A percentile compares a stretch with the other conserved stretches of the same genome.
phyloP scores from a whole-genome alignment of 2,797 vertebrate species.

The Xerus rutilus region DNA sequence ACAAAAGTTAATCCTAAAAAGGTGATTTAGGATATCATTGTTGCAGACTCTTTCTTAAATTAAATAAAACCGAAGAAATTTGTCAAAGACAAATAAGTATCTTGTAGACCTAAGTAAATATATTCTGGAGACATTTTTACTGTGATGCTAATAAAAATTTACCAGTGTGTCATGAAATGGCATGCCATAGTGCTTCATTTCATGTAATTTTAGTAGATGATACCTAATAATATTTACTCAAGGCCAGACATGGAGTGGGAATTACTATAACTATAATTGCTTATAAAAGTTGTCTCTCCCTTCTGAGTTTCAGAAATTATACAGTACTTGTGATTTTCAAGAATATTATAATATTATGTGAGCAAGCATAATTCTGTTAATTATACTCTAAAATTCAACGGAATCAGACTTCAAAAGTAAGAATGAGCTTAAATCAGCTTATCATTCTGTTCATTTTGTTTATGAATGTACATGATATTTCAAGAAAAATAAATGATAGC shows the following conservation, averaged over 20 bases:
- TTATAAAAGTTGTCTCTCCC: neutral
- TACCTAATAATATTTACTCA: neutral
- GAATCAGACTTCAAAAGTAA: neutral
- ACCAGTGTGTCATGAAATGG: neutral
- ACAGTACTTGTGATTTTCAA: neutral
- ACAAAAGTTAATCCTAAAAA: constrained; percentile 24
- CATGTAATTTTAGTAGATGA: neutral
- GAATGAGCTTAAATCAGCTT: neutral
- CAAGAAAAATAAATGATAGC: neutral
- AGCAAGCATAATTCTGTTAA: neutral
- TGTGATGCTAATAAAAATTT: neutral
- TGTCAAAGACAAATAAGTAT: constrained; percentile 32
- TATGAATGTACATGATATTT: neutral
- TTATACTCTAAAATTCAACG: neutral
- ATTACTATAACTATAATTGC: neutral
- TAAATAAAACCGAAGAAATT: constrained; percentile 46
- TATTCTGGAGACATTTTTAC: neutral
- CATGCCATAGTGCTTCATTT: neutral
- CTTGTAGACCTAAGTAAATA: neutral
- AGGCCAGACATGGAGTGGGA: neutral
- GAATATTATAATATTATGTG: neutral
- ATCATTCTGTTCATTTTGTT: neutral
- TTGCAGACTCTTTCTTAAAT: neutral
- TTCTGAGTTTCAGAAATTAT: neutral
- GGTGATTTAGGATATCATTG: neutral